These are phyloP conservation scores for Neogale vison DNA, from an alignment of 2,113 vertebrate genomes.

Conservation along the genomic window DNA sequence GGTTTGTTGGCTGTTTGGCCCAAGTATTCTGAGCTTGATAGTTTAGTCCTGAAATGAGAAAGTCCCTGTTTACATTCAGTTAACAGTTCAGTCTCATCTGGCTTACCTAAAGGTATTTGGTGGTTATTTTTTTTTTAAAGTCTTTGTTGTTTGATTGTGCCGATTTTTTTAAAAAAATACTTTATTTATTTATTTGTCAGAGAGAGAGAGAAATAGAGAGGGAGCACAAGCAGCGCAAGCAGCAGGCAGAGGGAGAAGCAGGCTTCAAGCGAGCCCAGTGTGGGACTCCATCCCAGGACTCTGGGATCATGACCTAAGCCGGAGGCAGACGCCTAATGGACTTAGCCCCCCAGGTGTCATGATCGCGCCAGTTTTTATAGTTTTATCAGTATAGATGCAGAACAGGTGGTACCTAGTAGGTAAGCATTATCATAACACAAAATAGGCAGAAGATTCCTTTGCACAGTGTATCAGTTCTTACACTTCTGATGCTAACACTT, in stretches of 20 bases:
- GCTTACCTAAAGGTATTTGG: neutral
- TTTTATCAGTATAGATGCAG: neutral
- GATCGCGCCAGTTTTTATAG: neutral
- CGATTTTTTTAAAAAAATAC: neutral
- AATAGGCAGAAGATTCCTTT: conserved; percentile 56
- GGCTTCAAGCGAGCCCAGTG: no score
- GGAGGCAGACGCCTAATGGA: no score
- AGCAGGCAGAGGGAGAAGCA: no score
- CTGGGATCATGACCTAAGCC: no score
- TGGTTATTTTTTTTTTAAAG: neutral
- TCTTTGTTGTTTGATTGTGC: neutral
- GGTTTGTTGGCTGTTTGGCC: neutral
- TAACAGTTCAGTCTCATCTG: neutral
- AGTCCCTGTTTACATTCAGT: neutral
- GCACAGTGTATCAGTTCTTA: conserved; percentile 45
- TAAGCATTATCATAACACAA: conserved; percentile 44
- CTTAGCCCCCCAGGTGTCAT: no score
- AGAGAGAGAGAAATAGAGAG: no score
- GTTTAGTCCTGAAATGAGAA: neutral
- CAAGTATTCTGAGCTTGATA: neutral
- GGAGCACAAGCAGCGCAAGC: no score
- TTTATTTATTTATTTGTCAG: no score
- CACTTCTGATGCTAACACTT: conserved; percentile 66
- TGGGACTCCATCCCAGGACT: no score
- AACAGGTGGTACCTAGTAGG: neutral